These are phyloP conservation scores for Branchellion lobata DNA, from an alignment of 2,888 invertebrate genomes.

Conservation along the genomic window DNA sequence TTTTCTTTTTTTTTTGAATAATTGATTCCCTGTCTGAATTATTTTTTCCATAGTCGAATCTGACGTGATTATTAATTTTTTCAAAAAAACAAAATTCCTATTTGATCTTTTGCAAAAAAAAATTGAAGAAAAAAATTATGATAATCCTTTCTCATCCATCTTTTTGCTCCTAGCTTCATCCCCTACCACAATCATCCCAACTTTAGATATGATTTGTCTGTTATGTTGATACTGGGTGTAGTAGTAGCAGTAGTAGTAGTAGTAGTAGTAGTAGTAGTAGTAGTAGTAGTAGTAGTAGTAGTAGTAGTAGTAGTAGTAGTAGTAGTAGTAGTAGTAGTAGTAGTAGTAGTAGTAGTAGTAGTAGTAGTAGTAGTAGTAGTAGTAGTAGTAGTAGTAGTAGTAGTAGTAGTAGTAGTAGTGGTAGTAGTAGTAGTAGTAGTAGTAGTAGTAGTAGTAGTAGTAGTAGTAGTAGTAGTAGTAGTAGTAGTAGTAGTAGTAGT, in stretches of 20 bases:
- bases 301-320: neutral
- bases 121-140: too few species aligned
- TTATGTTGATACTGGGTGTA: neutral
- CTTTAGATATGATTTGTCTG: neutral
- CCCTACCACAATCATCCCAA: neutral
- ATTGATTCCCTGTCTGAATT: too few species aligned
- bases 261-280: conserved; percentile 14
- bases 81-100: too few species aligned
- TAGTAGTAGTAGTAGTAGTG: conserved; percentile 48
- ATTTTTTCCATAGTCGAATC: too few species aligned
- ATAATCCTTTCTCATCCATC: too few species aligned
- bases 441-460: conserved; percentile 49
- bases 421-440: conserved; percentile 45
- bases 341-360: too few species aligned
- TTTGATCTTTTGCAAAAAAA: too few species aligned
- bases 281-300: conserved; percentile 14
- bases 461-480: conserved; percentile 50
- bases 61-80: too few species aligned
- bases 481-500: conserved; percentile 49
- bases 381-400: conserved; percentile 35
- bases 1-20: too few species aligned
- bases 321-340: too few species aligned
- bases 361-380: too few species aligned
- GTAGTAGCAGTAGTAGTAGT: conserved; percentile 14
- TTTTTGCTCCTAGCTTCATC: neutral